Percentiles rank a stretch among this genome's conserved stretches.
Conservation (phyloP, 2,797 vertebrate genomes). For the Huso huso region DNA sequence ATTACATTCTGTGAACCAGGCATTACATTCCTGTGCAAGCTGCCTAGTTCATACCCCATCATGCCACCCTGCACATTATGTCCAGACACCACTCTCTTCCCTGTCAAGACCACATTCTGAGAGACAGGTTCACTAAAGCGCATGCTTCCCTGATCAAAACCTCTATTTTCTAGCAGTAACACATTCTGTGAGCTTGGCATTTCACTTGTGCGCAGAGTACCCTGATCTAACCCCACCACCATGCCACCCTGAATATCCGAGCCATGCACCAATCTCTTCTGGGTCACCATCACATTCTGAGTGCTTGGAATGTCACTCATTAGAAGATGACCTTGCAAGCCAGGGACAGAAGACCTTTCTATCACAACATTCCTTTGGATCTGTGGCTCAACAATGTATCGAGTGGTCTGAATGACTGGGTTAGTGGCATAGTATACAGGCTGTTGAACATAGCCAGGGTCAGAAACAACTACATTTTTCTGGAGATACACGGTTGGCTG, state of each 20-base stretch:
- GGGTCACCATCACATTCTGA: constrained; percentile 27
- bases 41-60: constrained; percentile 32
- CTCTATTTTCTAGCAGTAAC: too few relatives aligned
- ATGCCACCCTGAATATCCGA: too few relatives aligned
- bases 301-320: constrained; percentile 44
- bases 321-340: constrained; percentile 44
- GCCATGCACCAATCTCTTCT: too few relatives aligned
- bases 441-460: constrained; percentile 27
- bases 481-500: constrained; percentile 15
- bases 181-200: too few relatives aligned
- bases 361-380: constrained; percentile 64
- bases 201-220: too few relatives aligned
- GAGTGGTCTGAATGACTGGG: constrained; percentile 36
- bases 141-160: too few relatives aligned
- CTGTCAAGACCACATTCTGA: constrained; percentile 28
- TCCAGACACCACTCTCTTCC: constrained; percentile 28
- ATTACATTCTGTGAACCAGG: constrained; percentile 32
- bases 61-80: constrained; percentile 31
- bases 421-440: constrained; percentile 57
- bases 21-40: constrained; percentile 8
- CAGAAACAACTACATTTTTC: constrained; percentile 32
- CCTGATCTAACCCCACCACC: too few relatives aligned
- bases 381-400: constrained; percentile 56
- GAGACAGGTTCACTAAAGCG: too few relatives aligned
- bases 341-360: constrained; percentile 46